Conservation (phyloP, 1,140 invertebrate species). For the Aphis craccivora region DNA sequence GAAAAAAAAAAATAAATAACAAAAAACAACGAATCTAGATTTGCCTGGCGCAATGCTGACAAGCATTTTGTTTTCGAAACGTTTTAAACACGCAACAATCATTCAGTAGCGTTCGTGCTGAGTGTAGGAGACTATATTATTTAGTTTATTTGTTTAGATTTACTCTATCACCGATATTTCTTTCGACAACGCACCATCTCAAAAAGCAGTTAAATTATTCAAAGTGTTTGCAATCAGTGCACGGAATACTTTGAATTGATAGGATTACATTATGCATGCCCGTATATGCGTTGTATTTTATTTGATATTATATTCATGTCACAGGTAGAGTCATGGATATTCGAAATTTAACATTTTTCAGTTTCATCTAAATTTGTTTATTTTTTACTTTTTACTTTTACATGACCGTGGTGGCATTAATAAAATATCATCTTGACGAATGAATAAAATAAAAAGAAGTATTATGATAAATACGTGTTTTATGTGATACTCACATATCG, state of each 20-base stretch:
- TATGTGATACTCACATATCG: background rate
- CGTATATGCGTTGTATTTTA: background rate
- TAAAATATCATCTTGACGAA: background rate
- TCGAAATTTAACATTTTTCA: background rate
- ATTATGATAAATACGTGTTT: background rate
- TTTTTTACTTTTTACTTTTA: background rate
- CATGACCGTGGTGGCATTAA: background rate
- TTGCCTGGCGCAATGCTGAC: background rate
- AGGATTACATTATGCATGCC: background rate
- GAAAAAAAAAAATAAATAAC: background rate
- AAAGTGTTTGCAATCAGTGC: constrained; percentile 1
- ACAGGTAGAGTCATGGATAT: background rate
- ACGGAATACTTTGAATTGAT: constrained; percentile 12
- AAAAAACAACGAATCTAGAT: background rate
- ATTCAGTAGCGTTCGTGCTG: background rate
- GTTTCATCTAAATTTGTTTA: background rate
- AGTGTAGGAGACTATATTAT: background rate
- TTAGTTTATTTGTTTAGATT: background rate
- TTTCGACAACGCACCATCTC: background rate
- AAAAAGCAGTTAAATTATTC: constrained; percentile 1
- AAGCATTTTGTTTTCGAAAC: constrained; percentile 45
- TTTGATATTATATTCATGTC: background rate
- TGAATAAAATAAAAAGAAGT: background rate
- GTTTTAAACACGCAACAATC: constrained; percentile 31
- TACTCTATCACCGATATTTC: background rate